Evolutionary conservation across 2,888 invertebrate genomes (phyloP).

Genomic region (Hypolimnas misippus): DNA sequence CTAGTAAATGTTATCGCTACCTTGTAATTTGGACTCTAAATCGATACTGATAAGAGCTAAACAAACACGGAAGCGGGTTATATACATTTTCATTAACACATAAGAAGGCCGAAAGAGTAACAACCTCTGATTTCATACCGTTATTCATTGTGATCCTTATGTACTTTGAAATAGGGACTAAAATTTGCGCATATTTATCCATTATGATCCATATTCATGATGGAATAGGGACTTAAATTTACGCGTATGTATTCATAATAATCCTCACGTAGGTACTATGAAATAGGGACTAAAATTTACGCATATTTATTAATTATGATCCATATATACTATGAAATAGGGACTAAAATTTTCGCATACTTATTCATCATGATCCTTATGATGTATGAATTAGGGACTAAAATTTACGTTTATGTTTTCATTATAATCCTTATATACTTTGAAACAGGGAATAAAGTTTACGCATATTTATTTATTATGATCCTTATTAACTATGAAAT

Average conservation of each 20-base stretch:
- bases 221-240: too few species aligned
- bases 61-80: not conserved
- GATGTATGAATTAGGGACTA: too few species aligned
- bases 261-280: not conserved
- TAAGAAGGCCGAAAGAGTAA: slow-evolving; percentile 5
- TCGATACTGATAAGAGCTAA: not conserved
- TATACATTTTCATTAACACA: slow-evolving; percentile 15
- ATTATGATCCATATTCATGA: too few species aligned
- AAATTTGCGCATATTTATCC: not conserved
- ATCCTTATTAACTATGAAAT: too few species aligned
- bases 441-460: not conserved
- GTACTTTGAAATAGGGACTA: not conserved
- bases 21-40: not conserved
- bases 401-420: too few species aligned
- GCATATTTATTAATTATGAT: not conserved
- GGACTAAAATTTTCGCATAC: not conserved
- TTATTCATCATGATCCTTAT: too few species aligned
- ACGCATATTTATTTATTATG: too few species aligned
- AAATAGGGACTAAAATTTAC: not conserved
- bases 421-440: not conserved
- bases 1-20: not conserved
- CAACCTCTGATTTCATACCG: not conserved
- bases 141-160: not conserved
- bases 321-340: not conserved
- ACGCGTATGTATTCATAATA: too few species aligned